Percentiles rank a stretch among this genome's conserved stretches.
Evolutionary conservation across 2,888 invertebrate species (phyloP).

Genomic region (Phaedon cochleariae): DNA sequence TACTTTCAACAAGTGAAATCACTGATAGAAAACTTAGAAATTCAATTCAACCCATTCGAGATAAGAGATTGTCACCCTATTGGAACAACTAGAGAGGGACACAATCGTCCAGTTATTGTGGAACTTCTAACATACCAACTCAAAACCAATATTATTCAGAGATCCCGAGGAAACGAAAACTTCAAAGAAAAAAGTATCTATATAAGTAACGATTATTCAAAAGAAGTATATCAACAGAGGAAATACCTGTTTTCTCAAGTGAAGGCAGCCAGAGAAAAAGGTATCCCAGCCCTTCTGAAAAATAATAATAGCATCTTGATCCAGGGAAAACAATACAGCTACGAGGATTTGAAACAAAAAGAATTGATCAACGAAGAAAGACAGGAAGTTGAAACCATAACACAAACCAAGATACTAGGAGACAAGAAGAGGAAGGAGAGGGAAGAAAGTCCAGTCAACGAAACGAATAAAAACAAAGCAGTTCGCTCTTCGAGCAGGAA

Average conservation of each 20-base stretch:
- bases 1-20: background rate
- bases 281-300: background rate
- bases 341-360: no score
- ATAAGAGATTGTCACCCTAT: background rate
- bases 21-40: background rate
- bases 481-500: no score
- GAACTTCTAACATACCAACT: background rate
- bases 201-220: slow-evolving; percentile 1
- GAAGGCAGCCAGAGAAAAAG: background rate
- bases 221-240: background rate
- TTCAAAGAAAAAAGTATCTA: background rate
- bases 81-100: background rate
- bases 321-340: no score
- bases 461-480: no score
- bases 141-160: background rate
- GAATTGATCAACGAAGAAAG: no score
- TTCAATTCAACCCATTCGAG: background rate
- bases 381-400: no score
- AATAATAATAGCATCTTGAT: no score
- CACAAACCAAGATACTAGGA: no score
- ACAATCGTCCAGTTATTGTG: no score
- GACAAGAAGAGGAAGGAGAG: no score
- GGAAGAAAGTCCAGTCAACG: no score
- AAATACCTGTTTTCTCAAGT: background rate
- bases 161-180: background rate